These are phyloP conservation scores for Scomber scombrus DNA, from an alignment of 2,113 vertebrate genomes.

Conservation along the genomic window DNA sequence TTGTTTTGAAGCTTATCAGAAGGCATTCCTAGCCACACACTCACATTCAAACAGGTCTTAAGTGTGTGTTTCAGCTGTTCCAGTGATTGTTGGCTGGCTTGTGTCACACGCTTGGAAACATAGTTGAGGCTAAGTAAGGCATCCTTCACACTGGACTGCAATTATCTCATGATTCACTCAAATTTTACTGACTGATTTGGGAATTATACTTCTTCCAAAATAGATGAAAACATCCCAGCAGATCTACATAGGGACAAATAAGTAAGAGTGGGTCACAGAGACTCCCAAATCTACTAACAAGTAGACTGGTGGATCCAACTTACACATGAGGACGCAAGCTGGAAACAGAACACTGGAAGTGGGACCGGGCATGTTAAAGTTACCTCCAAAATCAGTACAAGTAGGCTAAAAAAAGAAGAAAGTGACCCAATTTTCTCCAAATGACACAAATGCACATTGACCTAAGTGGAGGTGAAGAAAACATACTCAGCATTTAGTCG, in stretches of 20 bases:
- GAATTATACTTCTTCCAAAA: not conserved
- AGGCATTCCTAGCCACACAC: conserved; percentile 19
- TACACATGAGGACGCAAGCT: not conserved
- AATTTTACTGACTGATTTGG: not conserved
- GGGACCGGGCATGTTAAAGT: too few species aligned
- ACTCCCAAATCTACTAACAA: too few species aligned
- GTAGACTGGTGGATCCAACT: too few species aligned
- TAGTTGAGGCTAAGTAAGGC: conserved; percentile 51
- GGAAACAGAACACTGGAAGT: not conserved
- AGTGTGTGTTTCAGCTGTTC: conserved; percentile 21
- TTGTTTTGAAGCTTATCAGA: conserved; percentile 37
- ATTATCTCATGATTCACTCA: conserved; percentile 43
- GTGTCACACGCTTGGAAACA: conserved; percentile 26
- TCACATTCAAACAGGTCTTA: conserved; percentile 48
- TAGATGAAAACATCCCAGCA: not conserved
- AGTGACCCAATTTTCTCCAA: too few species aligned
- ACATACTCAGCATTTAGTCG: too few species aligned
- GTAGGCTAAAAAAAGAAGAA: too few species aligned
- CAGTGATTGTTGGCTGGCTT: conserved; percentile 19
- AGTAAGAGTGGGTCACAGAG: too few species aligned
- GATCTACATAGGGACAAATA: not conserved
- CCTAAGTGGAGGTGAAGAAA: too few species aligned
- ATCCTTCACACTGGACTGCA: conserved; percentile 16
- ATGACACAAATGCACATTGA: too few species aligned
- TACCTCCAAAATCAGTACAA: too few species aligned